Evolutionary conservation across 1,140 invertebrate species (phyloP), one percentile per base, ranked within the genome.

Genomic region (Drosophila kohkoa): DNA sequence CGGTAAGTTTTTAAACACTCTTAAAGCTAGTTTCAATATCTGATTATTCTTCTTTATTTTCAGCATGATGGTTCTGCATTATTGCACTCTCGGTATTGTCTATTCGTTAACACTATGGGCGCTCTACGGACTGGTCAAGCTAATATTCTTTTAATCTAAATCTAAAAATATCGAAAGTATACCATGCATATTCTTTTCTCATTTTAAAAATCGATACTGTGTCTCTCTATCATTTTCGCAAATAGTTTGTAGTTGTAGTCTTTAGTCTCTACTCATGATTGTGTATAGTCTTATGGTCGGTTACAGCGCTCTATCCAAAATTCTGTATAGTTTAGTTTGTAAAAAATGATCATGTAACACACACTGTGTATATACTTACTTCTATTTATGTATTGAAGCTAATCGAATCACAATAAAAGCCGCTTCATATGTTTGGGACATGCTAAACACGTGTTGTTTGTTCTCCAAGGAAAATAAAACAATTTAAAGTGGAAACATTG

Each of bases 1-100:
- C 95, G 94, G 95, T 95, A 75, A 82, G 77, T 20, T 6, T 25
- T 3, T 20, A 20, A 20, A 20, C 16, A 2, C 16, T 20, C 16
- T 20, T 20, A 20, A 20, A 20, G 16, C 16, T 2, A 20, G 16
- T 20, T 0, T 0, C 0, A 0, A 2, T 0, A 0, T 45, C 13
- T 20, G 15, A 32, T 6, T 5, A 41, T 5, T n/a, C 1, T 46
- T 0, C 8, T 7, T 6, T 11, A 10, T 1, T 28, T 83, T 6
- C 60, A 92, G 91, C 35, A 75, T 92, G 76, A 92, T 92, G 83
- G 58, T 91, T 6, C 64, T 92, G 15, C 92, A 92, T 28, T 92
- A 92, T 20, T 54, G 64, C 10, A 89, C 83, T 20, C 45, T 92
- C 45, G 88, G 45, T 35, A 48, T 92, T 52, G 71, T 92, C 25